These are phyloP conservation scores for Mantis religiosa DNA, from an alignment of 2,888 invertebrate species.

Conservation along the genomic window DNA sequence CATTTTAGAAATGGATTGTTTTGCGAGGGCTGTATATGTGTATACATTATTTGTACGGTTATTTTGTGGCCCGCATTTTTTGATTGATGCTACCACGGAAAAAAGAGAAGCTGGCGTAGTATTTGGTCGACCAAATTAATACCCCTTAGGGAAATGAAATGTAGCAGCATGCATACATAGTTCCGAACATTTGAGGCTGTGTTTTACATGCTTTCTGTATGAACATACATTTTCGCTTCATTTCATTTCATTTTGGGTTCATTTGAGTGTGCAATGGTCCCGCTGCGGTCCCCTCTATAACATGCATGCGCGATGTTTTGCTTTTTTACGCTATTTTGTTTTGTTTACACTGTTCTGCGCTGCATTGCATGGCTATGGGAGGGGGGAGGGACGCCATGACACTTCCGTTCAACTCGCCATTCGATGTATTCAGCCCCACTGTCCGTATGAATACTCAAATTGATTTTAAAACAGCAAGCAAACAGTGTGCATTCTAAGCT, in stretches of 20 bases:
- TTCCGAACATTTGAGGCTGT: conserved; percentile 21
- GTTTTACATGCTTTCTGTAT: conserved; percentile 26
- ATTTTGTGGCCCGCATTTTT: conserved; percentile 19
- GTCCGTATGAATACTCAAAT: conserved; percentile 10
- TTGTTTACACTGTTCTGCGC: conserved; percentile 16
- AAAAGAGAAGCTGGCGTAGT: conserved; percentile 14
- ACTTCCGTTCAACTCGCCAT: background rate
- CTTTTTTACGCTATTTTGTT: conserved; percentile 15
- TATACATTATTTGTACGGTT: conserved; percentile 12
- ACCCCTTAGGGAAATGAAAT: conserved; percentile 22
- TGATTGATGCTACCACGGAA: conserved; percentile 9
- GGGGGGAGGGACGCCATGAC: background rate
- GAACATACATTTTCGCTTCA: conserved; percentile 25
- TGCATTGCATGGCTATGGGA: background rate
- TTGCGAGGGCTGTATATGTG: background rate
- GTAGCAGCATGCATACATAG: conserved; percentile 13
- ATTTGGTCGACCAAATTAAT: conserved; percentile 24
- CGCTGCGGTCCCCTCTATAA: conserved; percentile 11
- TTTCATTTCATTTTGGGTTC: conserved; percentile 24
- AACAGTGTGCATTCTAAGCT: background rate
- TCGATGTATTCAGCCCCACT: background rate
- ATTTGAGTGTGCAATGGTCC: conserved; percentile 23
- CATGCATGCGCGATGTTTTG: conserved; percentile 15
- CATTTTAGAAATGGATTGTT: conserved; percentile 18
- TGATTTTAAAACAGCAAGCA: conserved; percentile 6